Evolutionary conservation across 35 echinoderm and acorn worm species (phyloP).

Genomic region (Apostichopus parvimensis): DNA sequence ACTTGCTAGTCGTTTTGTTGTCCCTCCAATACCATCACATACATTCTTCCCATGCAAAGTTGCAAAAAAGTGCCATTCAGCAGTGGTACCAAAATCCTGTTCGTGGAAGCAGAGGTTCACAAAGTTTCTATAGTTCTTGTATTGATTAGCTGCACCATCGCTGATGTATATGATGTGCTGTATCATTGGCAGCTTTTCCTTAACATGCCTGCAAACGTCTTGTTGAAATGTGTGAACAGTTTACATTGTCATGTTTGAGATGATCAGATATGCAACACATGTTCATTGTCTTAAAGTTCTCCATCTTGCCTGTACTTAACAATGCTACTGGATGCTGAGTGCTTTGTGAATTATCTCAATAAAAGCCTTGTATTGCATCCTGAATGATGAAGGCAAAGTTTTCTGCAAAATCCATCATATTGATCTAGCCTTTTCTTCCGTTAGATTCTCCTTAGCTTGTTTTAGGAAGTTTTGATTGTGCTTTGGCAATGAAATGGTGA

Average conservation of each 20-base stretch:
- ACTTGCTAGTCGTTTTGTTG: constrained; percentile 11
- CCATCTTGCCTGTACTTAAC: not conserved
- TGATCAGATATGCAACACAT: constrained; percentile 2
- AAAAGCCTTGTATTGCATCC: constrained; percentile 10
- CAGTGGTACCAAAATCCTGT: not conserved
- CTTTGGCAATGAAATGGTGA: not conserved
- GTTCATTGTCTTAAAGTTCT: not conserved
- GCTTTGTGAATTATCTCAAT: constrained; percentile 4
- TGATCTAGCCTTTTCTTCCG: not conserved
- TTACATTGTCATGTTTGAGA: not conserved
- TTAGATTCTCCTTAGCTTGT: not conserved
- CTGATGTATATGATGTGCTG: not conserved
- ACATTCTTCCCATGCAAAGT: constrained; percentile 11
- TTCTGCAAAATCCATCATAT: constrained; percentile 18
- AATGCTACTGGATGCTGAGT: constrained; percentile 16
- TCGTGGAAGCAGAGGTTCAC: not conserved
- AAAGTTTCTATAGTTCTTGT: constrained; percentile 31
- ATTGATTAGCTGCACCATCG: constrained; percentile 21
- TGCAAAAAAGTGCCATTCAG: constrained; percentile 47
- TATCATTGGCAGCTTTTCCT: not conserved
- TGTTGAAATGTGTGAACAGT: constrained; percentile 12
- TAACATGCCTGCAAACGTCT: not conserved
- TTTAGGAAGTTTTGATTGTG: not conserved
- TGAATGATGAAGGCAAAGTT: not conserved
- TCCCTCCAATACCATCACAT: constrained; percentile 25